Percentiles rank a stretch among this genome's conserved stretches.
Conservation (phyloP, 2,113 vertebrate species). For the Sisor rabdophorus region DNA sequence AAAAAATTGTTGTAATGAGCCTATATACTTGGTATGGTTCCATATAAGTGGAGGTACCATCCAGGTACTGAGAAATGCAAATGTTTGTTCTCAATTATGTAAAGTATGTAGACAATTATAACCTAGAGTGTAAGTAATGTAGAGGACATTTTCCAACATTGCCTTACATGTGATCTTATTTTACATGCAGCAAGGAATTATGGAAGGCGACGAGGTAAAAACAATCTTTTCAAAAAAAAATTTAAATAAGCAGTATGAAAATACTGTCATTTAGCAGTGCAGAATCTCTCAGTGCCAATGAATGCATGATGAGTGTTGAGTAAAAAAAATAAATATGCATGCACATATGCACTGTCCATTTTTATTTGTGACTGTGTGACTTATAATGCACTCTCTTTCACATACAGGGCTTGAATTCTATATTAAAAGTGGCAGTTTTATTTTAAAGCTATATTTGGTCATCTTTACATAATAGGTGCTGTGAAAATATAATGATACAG, state of each 20-base stretch:
- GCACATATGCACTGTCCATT: constrained; percentile 27
- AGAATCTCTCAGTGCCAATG: not conserved
- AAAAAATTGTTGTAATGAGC: too few relatives aligned
- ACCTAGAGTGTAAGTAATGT: not conserved
- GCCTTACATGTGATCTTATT: constrained; percentile 69
- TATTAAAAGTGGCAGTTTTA: constrained; percentile 50
- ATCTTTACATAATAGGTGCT: too few relatives aligned
- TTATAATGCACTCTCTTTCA: constrained; percentile 18
- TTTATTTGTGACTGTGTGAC: constrained; percentile 33
- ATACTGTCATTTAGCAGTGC: not conserved
- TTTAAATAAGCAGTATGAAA: not conserved
- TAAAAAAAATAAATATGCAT: constrained; percentile 36
- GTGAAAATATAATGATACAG: too few relatives aligned
- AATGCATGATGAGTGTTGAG: constrained; percentile 38
- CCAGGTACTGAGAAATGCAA: too few relatives aligned
- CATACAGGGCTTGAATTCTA: constrained; percentile 47
- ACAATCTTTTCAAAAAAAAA: constrained; percentile 32
- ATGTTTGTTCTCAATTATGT: not conserved
- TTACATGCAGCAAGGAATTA: constrained; percentile 99
- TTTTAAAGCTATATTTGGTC: too few relatives aligned
- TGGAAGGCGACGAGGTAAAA: constrained; percentile 99
- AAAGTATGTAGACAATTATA: not conserved
- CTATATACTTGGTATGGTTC: too few relatives aligned
- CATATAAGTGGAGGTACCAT: too few relatives aligned
- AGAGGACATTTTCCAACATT: constrained; percentile 15